Conservation (phyloP, 2,797 vertebrate genomes). For the Loriculus beryllinus region DNA sequence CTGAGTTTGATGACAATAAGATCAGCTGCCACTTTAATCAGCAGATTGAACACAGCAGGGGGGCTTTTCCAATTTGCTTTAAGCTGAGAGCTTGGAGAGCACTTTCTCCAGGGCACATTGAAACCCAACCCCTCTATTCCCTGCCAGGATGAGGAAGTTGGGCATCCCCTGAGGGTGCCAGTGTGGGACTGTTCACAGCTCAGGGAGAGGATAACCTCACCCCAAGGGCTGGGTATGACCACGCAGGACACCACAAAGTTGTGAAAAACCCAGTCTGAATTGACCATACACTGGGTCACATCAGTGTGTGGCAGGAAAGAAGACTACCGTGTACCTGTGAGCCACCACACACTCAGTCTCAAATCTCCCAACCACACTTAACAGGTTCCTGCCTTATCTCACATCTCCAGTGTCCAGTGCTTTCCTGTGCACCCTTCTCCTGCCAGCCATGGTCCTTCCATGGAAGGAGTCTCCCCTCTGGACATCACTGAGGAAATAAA, state of each 20-base stretch:
- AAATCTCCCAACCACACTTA: neutral
- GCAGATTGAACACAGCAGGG: constrained; percentile 11
- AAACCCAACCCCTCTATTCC: neutral
- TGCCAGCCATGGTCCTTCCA: accelerated
- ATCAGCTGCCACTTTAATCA: constrained; percentile 59
- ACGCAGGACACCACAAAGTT: neutral
- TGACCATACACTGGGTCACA: neutral
- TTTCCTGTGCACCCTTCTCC: neutral
- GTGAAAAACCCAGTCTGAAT: neutral
- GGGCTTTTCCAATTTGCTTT: constrained; percentile 36
- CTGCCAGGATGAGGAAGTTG: neutral
- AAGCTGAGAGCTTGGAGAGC: neutral
- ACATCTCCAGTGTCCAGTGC: neutral
- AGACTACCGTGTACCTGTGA: neutral
- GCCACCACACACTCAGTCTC: neutral
- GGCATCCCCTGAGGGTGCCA: neutral
- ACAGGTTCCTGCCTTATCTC: neutral
- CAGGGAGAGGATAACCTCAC: neutral
- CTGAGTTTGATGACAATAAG: constrained; percentile 35
- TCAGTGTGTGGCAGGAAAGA: neutral
- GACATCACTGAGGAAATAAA: neutral
- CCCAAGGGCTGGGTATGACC: neutral
- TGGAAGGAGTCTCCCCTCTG: neutral
- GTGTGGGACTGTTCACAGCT: neutral
- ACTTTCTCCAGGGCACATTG: neutral